These are phyloP conservation scores for Hippolais icterina DNA, from an alignment of 2,113 vertebrate species.

Conservation along the genomic window DNA sequence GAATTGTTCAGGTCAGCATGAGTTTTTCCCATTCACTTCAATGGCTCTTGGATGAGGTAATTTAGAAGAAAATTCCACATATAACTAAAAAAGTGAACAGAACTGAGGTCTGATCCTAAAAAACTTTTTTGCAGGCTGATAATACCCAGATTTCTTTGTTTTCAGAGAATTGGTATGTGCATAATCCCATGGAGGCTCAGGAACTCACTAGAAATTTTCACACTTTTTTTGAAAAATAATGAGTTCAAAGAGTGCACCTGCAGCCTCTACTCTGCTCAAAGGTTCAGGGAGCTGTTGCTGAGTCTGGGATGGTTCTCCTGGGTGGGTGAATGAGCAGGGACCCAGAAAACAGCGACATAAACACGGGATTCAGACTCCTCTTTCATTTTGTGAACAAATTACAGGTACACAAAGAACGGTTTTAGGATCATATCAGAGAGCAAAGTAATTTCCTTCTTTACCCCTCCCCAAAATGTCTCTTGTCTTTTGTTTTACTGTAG, in stretches of 20 bases:
- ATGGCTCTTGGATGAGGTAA: background rate
- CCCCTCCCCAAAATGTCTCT: background rate
- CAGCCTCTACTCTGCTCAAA: background rate
- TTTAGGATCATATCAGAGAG: background rate
- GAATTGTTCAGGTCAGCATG: background rate
- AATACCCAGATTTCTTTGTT: background rate
- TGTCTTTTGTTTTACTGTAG: background rate
- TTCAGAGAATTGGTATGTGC: background rate
- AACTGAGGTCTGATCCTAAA: background rate
- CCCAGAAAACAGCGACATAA: accelerated
- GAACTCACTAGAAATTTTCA: background rate
- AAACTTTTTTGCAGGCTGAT: background rate
- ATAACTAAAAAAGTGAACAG: background rate
- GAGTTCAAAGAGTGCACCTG: background rate
- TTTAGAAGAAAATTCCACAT: conserved; percentile 3
- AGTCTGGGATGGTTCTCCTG: background rate
- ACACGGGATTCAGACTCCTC: background rate
- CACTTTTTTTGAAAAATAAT: background rate
- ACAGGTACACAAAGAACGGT: background rate
- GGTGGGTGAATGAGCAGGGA: background rate
- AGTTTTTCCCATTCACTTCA: background rate
- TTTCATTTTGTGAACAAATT: background rate
- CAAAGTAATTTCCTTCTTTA: background rate
- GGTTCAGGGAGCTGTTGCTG: background rate
- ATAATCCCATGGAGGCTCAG: background rate